Percentiles rank a stretch among this genome's conserved stretches.
phyloP scores from a whole-genome alignment of 2,888 invertebrate genomes.

The Nomada fabriciana region DNA sequence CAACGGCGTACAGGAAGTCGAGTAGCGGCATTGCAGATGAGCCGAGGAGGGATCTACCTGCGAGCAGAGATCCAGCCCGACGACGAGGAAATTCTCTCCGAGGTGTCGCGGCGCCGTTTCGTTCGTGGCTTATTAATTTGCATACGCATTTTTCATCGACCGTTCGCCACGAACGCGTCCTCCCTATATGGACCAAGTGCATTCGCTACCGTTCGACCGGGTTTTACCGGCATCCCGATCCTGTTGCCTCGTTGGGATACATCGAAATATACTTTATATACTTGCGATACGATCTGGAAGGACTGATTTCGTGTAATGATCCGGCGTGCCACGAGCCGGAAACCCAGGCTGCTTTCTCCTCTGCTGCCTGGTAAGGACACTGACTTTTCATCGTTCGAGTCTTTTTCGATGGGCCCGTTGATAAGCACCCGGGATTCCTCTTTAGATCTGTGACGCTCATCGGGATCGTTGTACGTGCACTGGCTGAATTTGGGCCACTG shows the following conservation, averaged over 20 bases:
- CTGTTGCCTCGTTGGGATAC: slow-evolving; percentile 51
- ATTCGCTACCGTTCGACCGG: slow-evolving; percentile 51
- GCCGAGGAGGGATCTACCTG: slow-evolving; percentile 28
- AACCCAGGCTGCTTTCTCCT: slow-evolving; percentile 65
- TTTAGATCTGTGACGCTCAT: slow-evolving; percentile 35
- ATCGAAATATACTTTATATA: slow-evolving; percentile 69
- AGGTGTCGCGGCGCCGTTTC: slow-evolving; percentile 66
- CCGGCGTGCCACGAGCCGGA: slow-evolving; percentile 44
- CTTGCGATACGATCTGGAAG: slow-evolving; percentile 63
- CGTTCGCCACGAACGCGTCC: slow-evolving; percentile 44
- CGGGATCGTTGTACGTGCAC: slow-evolving; percentile 28
- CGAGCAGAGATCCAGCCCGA: not conserved
- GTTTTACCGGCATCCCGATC: slow-evolving; percentile 25
- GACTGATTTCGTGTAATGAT: slow-evolving; percentile 68
- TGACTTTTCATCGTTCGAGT: slow-evolving; percentile 50
- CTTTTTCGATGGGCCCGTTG: slow-evolving; percentile 46
- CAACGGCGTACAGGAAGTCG: slow-evolving; percentile 43
- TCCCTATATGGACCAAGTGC: slow-evolving; percentile 65
- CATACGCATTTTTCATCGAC: slow-evolving; percentile 64
- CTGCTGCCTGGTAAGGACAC: slow-evolving; percentile 56
- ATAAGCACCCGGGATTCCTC: slow-evolving; percentile 48
- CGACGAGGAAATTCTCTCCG: slow-evolving; percentile 52
- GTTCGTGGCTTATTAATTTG: slow-evolving; percentile 69
- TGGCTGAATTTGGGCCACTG: slow-evolving; percentile 40
- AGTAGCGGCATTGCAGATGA: slow-evolving; percentile 33